These are phyloP conservation scores for Pipistrellus kuhlii DNA, from an alignment of 2,797 vertebrate species.

Conservation along the genomic window DNA sequence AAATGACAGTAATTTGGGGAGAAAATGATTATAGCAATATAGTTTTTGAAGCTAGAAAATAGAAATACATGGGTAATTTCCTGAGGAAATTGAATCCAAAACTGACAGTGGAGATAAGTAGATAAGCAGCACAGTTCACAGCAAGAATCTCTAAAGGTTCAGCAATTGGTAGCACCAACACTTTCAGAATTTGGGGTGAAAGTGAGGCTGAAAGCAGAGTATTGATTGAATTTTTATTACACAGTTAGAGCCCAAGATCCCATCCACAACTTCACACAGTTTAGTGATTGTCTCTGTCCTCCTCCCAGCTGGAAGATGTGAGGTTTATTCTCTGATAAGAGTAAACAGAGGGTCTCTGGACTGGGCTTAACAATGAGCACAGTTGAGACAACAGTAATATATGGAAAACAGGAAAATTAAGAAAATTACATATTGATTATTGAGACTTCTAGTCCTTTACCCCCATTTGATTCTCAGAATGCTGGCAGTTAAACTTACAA, in stretches of 20 bases:
- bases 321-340: constrained; percentile 34
- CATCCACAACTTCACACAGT: background rate
- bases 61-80: constrained; percentile 43
- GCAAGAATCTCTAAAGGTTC: constrained; percentile 11
- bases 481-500: background rate
- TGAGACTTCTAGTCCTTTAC: background rate
- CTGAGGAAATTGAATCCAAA: constrained; percentile 56
- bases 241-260: background rate
- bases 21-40: background rate
- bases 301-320: background rate
- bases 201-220: background rate
- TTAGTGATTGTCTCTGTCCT: background rate
- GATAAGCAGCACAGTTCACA: constrained; percentile 37
- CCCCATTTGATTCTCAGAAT: background rate
- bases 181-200: constrained; percentile 24
- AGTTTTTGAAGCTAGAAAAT: constrained; percentile 59
- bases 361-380: background rate
- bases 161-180: background rate
- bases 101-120: constrained; percentile 44
- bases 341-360: background rate
- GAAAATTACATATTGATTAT: background rate
- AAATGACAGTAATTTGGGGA: constrained; percentile 44
- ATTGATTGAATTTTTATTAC: constrained; percentile 33
- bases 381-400: constrained; percentile 12
- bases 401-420: background rate